phyloP scores from a whole-genome alignment of 92 coral and sea anemone genomes.

The Siderastrea siderea region DNA sequence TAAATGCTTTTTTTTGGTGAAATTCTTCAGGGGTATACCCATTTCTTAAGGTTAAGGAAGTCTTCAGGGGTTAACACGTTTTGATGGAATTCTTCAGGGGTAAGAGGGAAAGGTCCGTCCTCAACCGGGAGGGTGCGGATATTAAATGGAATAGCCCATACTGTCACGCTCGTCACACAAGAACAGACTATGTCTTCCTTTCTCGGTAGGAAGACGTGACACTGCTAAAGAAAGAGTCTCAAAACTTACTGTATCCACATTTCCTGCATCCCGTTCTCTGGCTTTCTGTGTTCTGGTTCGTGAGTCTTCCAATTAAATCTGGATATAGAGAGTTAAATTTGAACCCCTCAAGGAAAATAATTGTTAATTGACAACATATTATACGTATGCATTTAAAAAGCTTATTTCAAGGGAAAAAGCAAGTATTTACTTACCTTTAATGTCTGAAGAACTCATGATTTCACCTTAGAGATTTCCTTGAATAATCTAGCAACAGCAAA shows the following conservation, averaged over 20 bases:
- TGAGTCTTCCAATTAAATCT: constrained; percentile 96
- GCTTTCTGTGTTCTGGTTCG: constrained; percentile 87
- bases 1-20: no score
- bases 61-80: no score
- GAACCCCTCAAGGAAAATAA: not conserved
- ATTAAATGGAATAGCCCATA: no score
- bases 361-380: not conserved
- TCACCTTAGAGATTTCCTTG: not conserved
- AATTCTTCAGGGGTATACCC: no score
- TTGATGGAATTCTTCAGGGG: no score
- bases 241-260: constrained; percentile 93
- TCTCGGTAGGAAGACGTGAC: not conserved
- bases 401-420: not conserved
- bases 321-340: not conserved
- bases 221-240: not conserved
- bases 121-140: no score
- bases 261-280: constrained; percentile 95
- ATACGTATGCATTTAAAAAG: not conserved
- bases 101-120: no score
- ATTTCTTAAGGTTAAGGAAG: no score
- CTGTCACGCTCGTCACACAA: not conserved
- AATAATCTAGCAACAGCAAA: not conserved
- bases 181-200: not conserved
- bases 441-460: constrained; percentile 38
- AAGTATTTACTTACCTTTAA: not conserved